Percentiles rank a stretch among this genome's conserved stretches.
Conservation (phyloP, 2,113 vertebrate genomes). For the Aptenodytes forsteri region DNA sequence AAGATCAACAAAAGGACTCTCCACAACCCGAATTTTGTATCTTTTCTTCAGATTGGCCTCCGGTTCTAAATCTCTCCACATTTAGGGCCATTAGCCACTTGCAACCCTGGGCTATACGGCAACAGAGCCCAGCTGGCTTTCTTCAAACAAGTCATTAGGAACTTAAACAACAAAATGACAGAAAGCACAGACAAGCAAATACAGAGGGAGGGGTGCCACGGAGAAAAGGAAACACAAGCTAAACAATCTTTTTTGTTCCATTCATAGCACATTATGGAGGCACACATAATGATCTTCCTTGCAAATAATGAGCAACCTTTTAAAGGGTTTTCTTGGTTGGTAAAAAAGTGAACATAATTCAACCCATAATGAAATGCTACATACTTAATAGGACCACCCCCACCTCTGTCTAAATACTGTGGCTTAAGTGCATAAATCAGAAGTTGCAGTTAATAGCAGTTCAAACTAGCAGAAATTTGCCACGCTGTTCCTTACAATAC, state of each 20-base stretch:
- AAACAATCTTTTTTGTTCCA: not conserved
- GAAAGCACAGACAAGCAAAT: not conserved
- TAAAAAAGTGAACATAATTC: not conserved
- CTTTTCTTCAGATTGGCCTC: not conserved
- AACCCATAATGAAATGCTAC: not conserved
- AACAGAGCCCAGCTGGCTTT: not conserved
- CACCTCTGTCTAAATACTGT: not conserved
- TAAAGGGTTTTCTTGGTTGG: not conserved
- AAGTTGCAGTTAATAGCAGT: too few species aligned
- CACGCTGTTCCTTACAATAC: not conserved
- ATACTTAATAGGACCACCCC: not conserved
- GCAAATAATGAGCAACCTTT: not conserved
- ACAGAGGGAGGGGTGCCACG: not conserved
- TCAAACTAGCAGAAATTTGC: not conserved
- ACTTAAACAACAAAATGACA: not conserved
- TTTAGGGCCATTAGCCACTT: not conserved
- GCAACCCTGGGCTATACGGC: not conserved
- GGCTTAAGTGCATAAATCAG: not conserved
- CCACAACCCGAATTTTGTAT: not conserved
- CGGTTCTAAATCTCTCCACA: not conserved
- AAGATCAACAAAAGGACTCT: not conserved
- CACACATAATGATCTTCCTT: not conserved
- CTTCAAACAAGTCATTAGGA: not conserved
- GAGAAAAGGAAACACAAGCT: not conserved
- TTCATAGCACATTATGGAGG: not conserved